Percentiles rank a stretch among this genome's conserved stretches.
phyloP scores from a whole-genome alignment of 1,140 invertebrate genomes.

The Orius insidiosus region DNA sequence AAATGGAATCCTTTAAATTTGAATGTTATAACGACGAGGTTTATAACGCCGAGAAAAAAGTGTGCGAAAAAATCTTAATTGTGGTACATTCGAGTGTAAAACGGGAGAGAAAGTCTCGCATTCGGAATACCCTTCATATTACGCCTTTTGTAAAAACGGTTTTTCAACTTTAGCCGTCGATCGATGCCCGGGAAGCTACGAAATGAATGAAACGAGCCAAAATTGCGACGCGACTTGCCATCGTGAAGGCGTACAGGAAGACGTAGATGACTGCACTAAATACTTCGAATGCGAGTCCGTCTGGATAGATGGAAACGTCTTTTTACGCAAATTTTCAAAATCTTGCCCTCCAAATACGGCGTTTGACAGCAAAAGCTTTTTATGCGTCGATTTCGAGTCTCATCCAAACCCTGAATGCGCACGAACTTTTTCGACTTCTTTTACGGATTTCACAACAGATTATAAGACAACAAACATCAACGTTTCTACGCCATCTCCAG shows the following conservation, averaged over 20 bases:
- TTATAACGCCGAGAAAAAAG: not conserved
- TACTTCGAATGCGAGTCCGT: slow-evolving; percentile 8
- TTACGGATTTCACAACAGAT: too few relatives aligned
- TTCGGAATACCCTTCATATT: not conserved
- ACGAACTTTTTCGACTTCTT: too few relatives aligned
- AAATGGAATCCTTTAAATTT: not conserved
- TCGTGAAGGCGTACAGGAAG: not conserved
- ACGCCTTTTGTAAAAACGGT: slow-evolving; percentile 2
- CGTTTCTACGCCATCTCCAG: too few relatives aligned
- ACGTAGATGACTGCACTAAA: slow-evolving; percentile 6
- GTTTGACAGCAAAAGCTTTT: not conserved
- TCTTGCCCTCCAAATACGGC: slow-evolving; percentile 1
- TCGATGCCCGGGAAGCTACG: slow-evolving; percentile 1
- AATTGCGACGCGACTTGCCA: slow-evolving; percentile 7
- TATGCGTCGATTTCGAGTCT: slow-evolving; percentile 3
- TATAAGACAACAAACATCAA: too few relatives aligned
- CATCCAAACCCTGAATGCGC: too few relatives aligned
- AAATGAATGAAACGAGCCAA: slow-evolving; percentile 6
- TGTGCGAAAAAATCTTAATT: not conserved
- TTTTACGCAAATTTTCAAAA: not conserved
- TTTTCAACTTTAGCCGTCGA: slow-evolving; percentile 1
- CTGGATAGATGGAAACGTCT: not conserved
- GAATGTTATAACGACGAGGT: not conserved
- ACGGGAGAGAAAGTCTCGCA: not conserved
- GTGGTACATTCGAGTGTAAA: not conserved